Evolutionary conservation across 2,888 invertebrate species (phyloP).

Genomic region (Elgonia sp.): DNA sequence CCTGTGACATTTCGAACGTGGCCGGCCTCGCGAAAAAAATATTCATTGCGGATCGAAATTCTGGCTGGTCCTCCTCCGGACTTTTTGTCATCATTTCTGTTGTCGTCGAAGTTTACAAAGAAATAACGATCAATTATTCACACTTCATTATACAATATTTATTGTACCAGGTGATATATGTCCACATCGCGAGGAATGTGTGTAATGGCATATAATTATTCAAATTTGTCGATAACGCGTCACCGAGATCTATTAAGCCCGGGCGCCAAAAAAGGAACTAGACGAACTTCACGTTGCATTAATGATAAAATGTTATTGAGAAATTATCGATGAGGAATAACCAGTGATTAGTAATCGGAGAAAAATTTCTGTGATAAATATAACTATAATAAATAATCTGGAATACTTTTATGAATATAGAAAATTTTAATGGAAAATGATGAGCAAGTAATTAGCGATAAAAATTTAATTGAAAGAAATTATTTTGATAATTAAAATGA

Average conservation of each 20-base stretch:
- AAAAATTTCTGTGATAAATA: constrained; percentile 9
- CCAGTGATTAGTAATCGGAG: constrained; percentile 4
- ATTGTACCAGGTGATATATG: constrained; percentile 61
- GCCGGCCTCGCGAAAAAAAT: constrained; percentile 41
- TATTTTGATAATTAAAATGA: no score
- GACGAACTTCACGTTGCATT: constrained; percentile 16
- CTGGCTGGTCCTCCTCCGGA: not conserved
- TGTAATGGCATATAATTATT: constrained; percentile 70
- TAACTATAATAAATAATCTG: no score
- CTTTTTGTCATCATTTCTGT: constrained; percentile 27
- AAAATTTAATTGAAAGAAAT: no score
- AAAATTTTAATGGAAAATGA: not conserved
- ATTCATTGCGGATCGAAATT: constrained; percentile 36
- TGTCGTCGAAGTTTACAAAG: constrained; percentile 45
- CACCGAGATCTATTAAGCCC: constrained; percentile 43
- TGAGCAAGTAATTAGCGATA: not conserved
- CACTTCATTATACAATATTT: constrained; percentile 69
- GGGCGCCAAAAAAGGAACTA: constrained; percentile 57
- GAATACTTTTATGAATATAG: not conserved
- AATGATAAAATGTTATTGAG: constrained; percentile 17
- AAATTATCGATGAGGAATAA: constrained; percentile 17
- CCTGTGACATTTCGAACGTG: constrained; percentile 53
- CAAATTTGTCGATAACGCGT: constrained; percentile 66
- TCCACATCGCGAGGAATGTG: constrained; percentile 47
- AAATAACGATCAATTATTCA: constrained; percentile 66